phyloP scores from a whole-genome alignment of 92 coral and sea anemone genomes.

The Bergia sp. region DNA sequence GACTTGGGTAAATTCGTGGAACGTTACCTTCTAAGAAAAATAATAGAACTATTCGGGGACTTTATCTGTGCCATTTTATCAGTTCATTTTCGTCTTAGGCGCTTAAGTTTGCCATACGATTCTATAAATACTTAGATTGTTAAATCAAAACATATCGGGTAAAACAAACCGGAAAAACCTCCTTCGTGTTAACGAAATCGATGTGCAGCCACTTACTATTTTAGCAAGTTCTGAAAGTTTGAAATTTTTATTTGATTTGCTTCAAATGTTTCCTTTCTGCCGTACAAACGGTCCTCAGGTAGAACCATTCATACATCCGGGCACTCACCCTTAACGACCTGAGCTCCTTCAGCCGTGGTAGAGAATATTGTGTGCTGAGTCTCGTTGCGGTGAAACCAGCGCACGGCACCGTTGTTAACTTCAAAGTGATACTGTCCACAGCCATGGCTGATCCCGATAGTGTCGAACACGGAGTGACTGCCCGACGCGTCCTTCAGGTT shows the following conservation, averaged over 20 bases:
- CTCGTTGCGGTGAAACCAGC: slow-evolving; percentile 99
- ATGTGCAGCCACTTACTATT: too few species aligned
- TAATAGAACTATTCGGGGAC: too few species aligned
- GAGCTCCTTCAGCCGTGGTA: slow-evolving; percentile 88
- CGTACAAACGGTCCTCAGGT: neutral
- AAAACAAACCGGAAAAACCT: too few species aligned
- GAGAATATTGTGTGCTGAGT: slow-evolving; percentile 86
- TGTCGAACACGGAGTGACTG: slow-evolving; percentile 96
- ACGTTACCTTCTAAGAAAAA: too few species aligned
- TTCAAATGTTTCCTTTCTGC: neutral
- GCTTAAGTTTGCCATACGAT: too few species aligned
- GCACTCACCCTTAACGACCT: slow-evolving; percentile 71
- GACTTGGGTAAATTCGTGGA: too few species aligned
- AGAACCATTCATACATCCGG: neutral
- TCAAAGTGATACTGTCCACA: slow-evolving; percentile 99
- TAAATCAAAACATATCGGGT: too few species aligned
- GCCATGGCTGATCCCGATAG: slow-evolving; percentile 89
- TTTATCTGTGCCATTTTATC: too few species aligned
- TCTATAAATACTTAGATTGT: too few species aligned
- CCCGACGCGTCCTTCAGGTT: slow-evolving; percentile 82
- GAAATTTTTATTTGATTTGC: too few species aligned
- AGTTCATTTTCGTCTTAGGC: too few species aligned
- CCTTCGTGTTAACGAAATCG: too few species aligned
- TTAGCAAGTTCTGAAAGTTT: neutral
- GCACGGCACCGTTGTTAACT: slow-evolving; percentile 87